Percentiles rank a stretch among this genome's conserved stretches.
phyloP scores from a whole-genome alignment of 2,888 invertebrate species.

The Himalopsyche tibetana region DNA sequence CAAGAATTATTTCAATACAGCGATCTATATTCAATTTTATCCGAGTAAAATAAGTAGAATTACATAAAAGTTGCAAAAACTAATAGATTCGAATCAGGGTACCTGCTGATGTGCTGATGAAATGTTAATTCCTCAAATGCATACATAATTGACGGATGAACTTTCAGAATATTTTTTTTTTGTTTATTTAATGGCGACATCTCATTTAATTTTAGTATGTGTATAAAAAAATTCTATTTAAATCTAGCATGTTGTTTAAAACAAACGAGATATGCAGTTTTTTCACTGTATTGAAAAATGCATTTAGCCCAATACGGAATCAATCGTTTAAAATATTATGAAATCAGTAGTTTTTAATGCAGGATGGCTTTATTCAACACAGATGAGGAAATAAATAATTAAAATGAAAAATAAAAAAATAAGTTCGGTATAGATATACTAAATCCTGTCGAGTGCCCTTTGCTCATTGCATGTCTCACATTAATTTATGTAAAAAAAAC shows the following conservation, averaged over 20 bases:
- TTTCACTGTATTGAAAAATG: slow-evolving; percentile 21
- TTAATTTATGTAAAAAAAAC: slow-evolving; percentile 42
- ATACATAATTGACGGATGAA: too few species aligned
- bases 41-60: slow-evolving; percentile 29
- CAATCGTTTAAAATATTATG: not conserved
- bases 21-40: not conserved
- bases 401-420: slow-evolving; percentile 31
- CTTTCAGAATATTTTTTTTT: too few species aligned
- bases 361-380: not conserved
- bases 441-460: not conserved
- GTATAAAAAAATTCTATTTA: slow-evolving; percentile 12
- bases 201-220: too few species aligned
- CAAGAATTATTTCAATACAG: slow-evolving; percentile 24
- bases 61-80: not conserved
- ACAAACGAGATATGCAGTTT: slow-evolving; percentile 31
- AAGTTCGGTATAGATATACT: slow-evolving; percentile 13
- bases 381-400: slow-evolving; percentile 14
- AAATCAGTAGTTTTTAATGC: not conserved
- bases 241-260: slow-evolving; percentile 13
- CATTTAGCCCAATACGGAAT: not conserved
- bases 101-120: too few species aligned
- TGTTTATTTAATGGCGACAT: too few species aligned
- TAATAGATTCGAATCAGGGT: not conserved
- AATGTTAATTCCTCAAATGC: too few species aligned
- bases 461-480: not conserved